Percentiles rank a stretch among this genome's conserved stretches.
Conservation (phyloP, 2,888 invertebrate genomes). For the Lucinisca nassula region DNA sequence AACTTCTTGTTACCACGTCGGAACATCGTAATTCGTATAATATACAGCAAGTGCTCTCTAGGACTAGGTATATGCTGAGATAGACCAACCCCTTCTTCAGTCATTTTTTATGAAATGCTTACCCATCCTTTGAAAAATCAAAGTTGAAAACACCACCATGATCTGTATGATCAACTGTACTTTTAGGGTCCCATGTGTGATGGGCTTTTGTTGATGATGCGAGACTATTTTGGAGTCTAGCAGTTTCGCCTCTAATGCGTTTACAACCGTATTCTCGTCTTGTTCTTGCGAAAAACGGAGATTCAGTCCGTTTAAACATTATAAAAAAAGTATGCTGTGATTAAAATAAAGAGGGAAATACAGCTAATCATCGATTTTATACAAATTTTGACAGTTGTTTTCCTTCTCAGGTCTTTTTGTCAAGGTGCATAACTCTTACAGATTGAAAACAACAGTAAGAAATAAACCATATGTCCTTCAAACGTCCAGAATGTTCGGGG, state of each 20-base stretch:
- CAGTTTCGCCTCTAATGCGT: constrained; percentile 37
- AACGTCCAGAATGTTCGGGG: too few species aligned
- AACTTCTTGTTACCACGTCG: too few species aligned
- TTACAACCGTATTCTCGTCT: constrained; percentile 37
- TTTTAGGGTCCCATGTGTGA: constrained; percentile 80
- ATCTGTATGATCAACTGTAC: constrained; percentile 76
- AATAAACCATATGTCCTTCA: too few species aligned
- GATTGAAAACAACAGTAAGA: too few species aligned
- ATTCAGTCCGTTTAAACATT: background rate
- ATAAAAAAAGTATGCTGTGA: background rate
- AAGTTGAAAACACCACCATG: constrained; percentile 86
- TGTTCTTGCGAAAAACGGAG: constrained; percentile 27
- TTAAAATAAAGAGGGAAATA: background rate
- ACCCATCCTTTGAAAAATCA: constrained; percentile 84
- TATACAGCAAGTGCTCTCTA: too few species aligned
- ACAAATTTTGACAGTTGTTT: background rate
- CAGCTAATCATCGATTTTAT: background rate
- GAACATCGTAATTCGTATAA: too few species aligned
- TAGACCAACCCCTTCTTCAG: too few species aligned
- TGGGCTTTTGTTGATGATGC: constrained; percentile 70
- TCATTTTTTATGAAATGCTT: too few species aligned
- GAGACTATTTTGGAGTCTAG: constrained; percentile 45
- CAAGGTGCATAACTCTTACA: background rate
- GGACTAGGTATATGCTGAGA: too few species aligned
- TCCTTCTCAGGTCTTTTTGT: background rate